phyloP scores from a whole-genome alignment of 2,113 vertebrate species.

The Serinus canaria region DNA sequence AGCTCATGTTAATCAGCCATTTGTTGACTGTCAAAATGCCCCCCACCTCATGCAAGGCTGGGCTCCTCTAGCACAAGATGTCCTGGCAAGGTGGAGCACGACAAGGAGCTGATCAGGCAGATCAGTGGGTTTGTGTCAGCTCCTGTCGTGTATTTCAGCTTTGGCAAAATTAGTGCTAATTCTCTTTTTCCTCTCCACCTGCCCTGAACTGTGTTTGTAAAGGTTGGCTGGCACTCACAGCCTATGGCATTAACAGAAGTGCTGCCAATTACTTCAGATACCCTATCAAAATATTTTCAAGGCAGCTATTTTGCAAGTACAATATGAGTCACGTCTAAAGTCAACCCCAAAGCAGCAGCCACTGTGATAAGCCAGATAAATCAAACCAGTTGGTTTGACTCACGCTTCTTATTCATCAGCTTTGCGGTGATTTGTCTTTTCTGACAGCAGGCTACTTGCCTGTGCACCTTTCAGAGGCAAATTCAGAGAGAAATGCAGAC shows the following conservation, averaged over 20 bases:
- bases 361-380: constrained; percentile 18
- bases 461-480: neutral
- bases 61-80: neutral
- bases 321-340: constrained; percentile 21
- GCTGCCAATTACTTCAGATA: neutral
- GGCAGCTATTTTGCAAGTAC: constrained; percentile 14
- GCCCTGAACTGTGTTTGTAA: constrained; percentile 13
- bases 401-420: neutral
- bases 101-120: neutral
- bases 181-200: neutral
- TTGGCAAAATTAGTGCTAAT: constrained; percentile 12
- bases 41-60: neutral
- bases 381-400: neutral
- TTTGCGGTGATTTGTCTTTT: neutral
- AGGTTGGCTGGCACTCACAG: neutral
- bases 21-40: constrained; percentile 44
- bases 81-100: neutral
- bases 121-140: neutral
- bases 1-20: constrained; percentile 29
- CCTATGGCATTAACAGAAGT: constrained; percentile 16
- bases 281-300: constrained; percentile 48
- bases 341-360: neutral
- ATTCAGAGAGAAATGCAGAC: neutral
- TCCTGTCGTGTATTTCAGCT: constrained; percentile 3
- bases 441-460: neutral